Evolutionary conservation across 2,888 invertebrate species (phyloP).

Genomic region (Ichneumon xanthorius): DNA sequence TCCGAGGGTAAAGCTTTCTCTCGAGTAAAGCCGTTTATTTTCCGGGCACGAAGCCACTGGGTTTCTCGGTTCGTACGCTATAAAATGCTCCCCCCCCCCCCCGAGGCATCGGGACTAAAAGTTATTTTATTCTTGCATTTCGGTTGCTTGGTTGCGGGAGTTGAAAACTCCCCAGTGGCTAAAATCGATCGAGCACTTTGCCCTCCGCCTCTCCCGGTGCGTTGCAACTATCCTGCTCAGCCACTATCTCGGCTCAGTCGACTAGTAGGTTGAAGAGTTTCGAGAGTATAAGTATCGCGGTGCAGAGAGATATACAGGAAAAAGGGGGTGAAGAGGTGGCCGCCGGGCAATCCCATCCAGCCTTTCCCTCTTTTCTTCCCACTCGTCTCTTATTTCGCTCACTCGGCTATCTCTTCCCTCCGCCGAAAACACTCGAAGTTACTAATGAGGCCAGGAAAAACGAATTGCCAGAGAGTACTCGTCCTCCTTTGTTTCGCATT

Average conservation of each 20-base stretch:
- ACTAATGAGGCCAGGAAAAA: conserved; percentile 65
- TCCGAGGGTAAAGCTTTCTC: not conserved
- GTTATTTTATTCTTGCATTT: conserved; percentile 50
- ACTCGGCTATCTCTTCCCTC: conserved; percentile 38
- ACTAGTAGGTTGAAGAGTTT: conserved; percentile 36
- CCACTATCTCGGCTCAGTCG: not conserved
- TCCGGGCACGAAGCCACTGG: conserved; percentile 59
- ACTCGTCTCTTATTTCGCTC: conserved; percentile 59
- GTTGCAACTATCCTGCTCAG: not conserved
- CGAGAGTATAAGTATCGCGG: conserved; percentile 43
- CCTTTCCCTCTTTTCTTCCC: conserved; percentile 44
- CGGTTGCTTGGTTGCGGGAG: conserved; percentile 25
- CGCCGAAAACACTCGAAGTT: conserved; percentile 57
- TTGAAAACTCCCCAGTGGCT: conserved; percentile 52
- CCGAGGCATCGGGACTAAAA: conserved; percentile 23
- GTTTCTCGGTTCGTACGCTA: conserved; percentile 33
- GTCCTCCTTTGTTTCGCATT: conserved; percentile 22
- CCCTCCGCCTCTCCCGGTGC: not conserved
- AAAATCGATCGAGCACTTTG: conserved; percentile 48
- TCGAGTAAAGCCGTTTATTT: conserved; percentile 40
- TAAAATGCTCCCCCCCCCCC: not conserved
- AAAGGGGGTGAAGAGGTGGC: conserved; percentile 58
- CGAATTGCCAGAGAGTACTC: conserved; percentile 52
- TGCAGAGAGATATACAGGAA: conserved; percentile 16
- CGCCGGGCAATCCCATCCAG: conserved; percentile 54